Base-by-base conservation (phyloP, 1,140 invertebrate species). In the Amphibalanus amphitrite region DNA sequence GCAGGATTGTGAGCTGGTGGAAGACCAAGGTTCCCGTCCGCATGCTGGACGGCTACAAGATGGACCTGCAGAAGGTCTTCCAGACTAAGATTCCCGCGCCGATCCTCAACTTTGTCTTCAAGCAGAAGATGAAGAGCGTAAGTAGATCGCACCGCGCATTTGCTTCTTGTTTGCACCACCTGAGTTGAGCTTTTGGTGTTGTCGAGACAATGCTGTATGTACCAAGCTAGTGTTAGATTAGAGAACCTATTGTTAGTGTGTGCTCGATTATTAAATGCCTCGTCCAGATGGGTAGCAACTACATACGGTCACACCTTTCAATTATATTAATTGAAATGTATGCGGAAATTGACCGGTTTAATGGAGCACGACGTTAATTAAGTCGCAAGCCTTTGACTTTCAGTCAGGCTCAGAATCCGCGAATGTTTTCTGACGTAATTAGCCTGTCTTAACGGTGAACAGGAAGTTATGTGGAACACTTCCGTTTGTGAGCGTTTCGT, bases 41-140 rank as follows among this genome's bases (percentile, higher is more conserved):
- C 76, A 87, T 92, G 71, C 73, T 81, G 28, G 77, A 81, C 73
- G 91, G 90, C 28, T 93, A 92, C 83, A 92, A 94, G 83, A 84
- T 95, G 74, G 93, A 93, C 79, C 84, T 95, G 72, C 92, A 95
- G 79, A 90, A 89, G 78, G 89, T 89, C 0, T 83, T 93, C 69
- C 91, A 91, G 74, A 89, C 90, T 29, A 87, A 89, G 76, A 85
- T 94, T 77, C 93, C 93, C n/a, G 91, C 92, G 78, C 86, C 86
- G 65, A 86, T 95, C 74, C 85, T 95, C 69, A 93, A 93, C 80
- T 89, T 93, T 83, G 87, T 91, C 79, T 94, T 92, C 83, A 94
- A 93, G 81, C 84, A 93, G 75, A 89, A 87, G n/a, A 90, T 88
- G 70, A 72, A 73, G 72, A 92, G 91, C 88, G 91, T 92, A 83